Percentiles rank a stretch among this genome's conserved stretches.
These are phyloP conservation scores for Xerus rutilus DNA, from an alignment of 2,797 vertebrate species.

Conservation along the genomic window DNA sequence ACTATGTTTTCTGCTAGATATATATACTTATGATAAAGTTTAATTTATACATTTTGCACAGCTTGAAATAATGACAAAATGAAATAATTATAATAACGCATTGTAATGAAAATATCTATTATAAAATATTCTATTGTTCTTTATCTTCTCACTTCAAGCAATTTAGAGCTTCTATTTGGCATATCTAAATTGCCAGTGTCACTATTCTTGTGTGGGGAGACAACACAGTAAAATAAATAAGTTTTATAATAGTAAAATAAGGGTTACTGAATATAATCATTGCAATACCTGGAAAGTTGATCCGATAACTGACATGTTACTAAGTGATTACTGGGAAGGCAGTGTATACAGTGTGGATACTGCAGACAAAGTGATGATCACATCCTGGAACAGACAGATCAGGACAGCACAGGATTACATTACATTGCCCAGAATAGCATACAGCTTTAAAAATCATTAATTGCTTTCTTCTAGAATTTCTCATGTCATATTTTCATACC, in stretches of 20 bases:
- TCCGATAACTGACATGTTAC: too few species aligned
- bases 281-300: not conserved
- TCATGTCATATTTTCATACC: not conserved
- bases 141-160: not conserved
- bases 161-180: too few species aligned
- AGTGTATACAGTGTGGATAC: not conserved
- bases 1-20: not conserved
- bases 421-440: not conserved
- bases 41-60: not conserved
- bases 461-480: not conserved
- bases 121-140: not conserved
- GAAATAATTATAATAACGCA: not conserved
- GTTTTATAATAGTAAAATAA: not conserved
- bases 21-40: not conserved
- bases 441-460: not conserved
- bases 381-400: not conserved
- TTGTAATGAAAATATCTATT: not conserved
- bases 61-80: not conserved
- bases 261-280: not conserved
- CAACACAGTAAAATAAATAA: not conserved
- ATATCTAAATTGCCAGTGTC: not conserved
- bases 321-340: not conserved
- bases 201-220: not conserved
- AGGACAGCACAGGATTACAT: not conserved
- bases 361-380: not conserved